Evolutionary conservation across 2,888 invertebrate genomes (phyloP), one percentile per base, ranked within the genome.

Genomic region (Psylliodes chrysocephalus): DNA sequence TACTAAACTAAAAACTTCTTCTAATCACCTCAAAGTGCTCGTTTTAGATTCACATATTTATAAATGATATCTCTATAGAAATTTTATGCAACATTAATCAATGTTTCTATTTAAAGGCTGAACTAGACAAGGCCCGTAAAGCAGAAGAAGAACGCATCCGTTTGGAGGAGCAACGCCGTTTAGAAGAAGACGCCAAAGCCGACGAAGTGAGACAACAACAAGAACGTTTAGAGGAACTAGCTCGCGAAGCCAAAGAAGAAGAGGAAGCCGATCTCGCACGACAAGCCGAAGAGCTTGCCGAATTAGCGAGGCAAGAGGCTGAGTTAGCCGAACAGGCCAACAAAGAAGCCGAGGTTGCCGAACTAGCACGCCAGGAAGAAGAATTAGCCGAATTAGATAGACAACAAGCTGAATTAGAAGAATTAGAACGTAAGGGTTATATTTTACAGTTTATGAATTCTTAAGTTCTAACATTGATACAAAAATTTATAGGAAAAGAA

Each of bases 261-360:
- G 85, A 86, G 18, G 90, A 90, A 81, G 87, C 83, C 5, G 90
- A 90, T 76, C 84, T 90, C 69, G 90, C 89, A 52, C 84, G 90
- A 74, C 90, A 90, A 79, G 83, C 82, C 10, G 83, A 82, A 69
- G 82, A 82, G 75, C 78, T 82, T 70, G 82, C 82, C 66, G 82
- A 82, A 73, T 67, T 81, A 28, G 82, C 82, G 69, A 78, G 81
- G 69, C 82, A 88, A 85, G 90, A 90, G 67, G 89, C 88, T 47
- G 90, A 90, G 81, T 79, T 90, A 73, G 89, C 89, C 0, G 90
- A 90, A 74, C 75, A 77, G 55, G 79, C 75, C 5, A 76, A 86
- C 70, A 84, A 85, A 28, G 89, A 90, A 82, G 87, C 82, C 5
- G 89, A 89, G 77, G 82, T 89, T 19, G 76, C 75, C 0, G 79